Conservation (phyloP, 2,888 invertebrate species). For the Nemoura dubitans region DNA sequence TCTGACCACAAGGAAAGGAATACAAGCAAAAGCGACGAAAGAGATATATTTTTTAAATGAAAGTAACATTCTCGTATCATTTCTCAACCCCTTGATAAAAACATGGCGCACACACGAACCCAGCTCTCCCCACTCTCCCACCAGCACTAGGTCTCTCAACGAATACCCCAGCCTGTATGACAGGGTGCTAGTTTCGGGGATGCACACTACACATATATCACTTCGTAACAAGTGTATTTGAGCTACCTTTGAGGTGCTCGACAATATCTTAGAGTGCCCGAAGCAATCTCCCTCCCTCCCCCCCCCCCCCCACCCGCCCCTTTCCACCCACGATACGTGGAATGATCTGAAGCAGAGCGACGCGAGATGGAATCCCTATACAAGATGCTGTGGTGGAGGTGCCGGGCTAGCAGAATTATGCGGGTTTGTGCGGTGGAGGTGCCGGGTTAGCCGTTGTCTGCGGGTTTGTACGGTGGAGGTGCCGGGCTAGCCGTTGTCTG, state of each 20-base stretch:
- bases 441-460: too few relatives aligned
- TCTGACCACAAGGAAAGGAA: too few relatives aligned
- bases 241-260: neutral
- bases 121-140: neutral
- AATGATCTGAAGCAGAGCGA: neutral
- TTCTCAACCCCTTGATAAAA: neutral
- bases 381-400: neutral
- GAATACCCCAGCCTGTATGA: neutral
- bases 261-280: conserved; percentile 12
- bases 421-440: too few relatives aligned
- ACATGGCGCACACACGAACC: neutral
- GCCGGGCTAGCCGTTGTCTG: too few relatives aligned
- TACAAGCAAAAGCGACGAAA: too few relatives aligned
- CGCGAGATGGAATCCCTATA: too few relatives aligned
- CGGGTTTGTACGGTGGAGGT: too few relatives aligned
- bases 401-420: too few relatives aligned
- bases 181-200: neutral
- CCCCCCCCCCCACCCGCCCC: neutral
- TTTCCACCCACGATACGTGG: neutral
- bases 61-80: too few relatives aligned
- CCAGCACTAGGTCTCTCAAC: neutral
- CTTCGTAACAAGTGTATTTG: neutral
- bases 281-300: neutral
- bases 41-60: too few relatives aligned
- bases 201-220: neutral